Base-by-base conservation (phyloP, 2,113 vertebrate genomes). In the Leptosomus discolor region DNA sequence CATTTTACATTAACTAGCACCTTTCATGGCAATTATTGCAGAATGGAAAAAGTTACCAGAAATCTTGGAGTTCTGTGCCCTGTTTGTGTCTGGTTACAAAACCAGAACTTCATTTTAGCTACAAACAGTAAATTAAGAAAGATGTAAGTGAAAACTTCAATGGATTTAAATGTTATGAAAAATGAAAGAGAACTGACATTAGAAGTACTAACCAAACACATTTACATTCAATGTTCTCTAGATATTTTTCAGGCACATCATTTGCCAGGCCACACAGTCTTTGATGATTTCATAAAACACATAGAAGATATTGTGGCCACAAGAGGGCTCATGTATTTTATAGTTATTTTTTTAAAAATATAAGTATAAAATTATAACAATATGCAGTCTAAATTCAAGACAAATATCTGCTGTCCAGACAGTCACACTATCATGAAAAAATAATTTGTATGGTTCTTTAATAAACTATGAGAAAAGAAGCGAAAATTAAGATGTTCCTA, bases 271-370 rank as follows among this genome's bases (percentile, higher is more conserved):
- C 60, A 51, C 21, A 57, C 1, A 54, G 48, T 36, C 82, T 94
- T 79, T 50, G 19, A 53, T 64, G 34, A 67, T 77, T 88, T 92
- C 50, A 34, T 64, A 63, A 85, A 30, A 58, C 7, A 61, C 36
- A 70, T 18, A 60, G 23, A 92, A 80, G 64, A 46, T 81, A 79
- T 51, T 85, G 43, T 83, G 83, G 51, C 92, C 97, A 97, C 88
- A 94, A 96, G 94, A 94, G 90, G 93, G 92, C 96, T 82, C 93
- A 94, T 48, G 56, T 90, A 85, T 92, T 93, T 94, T 76, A 77
- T n/a, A 24, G 4, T 9, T 61, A 3, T 63, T 73, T 48, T 64
- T 54, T 13, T 3, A 6, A n/a, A 12, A 76, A 83, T 27, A 46
- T 8, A 10, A 71, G 4, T 48, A 94, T 30, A 58, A 84, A 94